These are phyloP conservation scores for Pangasius larnaudii DNA, from an alignment of 2,797 vertebrate species.

Conservation along the genomic window DNA sequence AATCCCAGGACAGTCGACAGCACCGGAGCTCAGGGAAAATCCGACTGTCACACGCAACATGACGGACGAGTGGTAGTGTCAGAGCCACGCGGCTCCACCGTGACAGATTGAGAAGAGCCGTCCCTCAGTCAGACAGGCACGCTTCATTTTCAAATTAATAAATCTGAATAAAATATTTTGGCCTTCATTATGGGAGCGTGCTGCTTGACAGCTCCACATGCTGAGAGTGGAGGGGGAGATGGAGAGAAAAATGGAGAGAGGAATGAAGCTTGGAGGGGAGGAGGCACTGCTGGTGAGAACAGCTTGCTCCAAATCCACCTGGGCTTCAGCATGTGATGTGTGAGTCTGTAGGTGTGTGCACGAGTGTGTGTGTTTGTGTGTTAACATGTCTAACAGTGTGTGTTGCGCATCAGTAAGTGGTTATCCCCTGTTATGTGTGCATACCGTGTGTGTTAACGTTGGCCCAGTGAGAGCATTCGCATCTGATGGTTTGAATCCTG, in stretches of 20 bases:
- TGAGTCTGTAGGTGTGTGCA: constrained; percentile 57
- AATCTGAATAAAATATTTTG: constrained; percentile 99
- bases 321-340: constrained; percentile 82
- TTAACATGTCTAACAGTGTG: constrained; percentile 51
- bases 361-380: constrained; percentile 44
- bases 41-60: constrained; percentile 98
- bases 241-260: constrained; percentile 52
- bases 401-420: constrained; percentile 53
- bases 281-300: constrained; percentile 85
- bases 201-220: constrained; percentile 93
- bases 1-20: constrained; percentile 95
- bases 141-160: constrained; percentile 99
- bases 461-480: constrained; percentile 38
- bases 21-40: constrained; percentile 93
- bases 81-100: constrained; percentile 89
- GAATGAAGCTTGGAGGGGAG: constrained; percentile 72
- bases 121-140: constrained; percentile 97
- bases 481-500: constrained; percentile 45
- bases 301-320: constrained; percentile 98
- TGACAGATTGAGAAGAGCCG: constrained; percentile 99
- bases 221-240: constrained; percentile 71
- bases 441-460: constrained; percentile 17
- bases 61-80: constrained; percentile 98
- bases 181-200: constrained; percentile 98
- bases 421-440: constrained; percentile 28